Percentiles rank a stretch among this genome's conserved stretches.
phyloP scores from a whole-genome alignment of 2,113 vertebrate genomes.

The Haemorhous mexicanus region DNA sequence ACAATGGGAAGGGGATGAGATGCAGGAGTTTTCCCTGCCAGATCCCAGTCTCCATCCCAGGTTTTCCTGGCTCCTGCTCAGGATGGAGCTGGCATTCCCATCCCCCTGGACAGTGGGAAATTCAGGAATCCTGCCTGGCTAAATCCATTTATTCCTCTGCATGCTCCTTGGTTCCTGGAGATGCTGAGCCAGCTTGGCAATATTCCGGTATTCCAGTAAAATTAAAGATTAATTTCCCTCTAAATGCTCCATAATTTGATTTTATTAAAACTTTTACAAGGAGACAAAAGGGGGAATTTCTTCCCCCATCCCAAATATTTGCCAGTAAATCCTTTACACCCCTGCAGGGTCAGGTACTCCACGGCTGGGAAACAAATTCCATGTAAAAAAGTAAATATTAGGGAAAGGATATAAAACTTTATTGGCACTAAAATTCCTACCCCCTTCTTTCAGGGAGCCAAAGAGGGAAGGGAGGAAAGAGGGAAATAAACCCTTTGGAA shows the following conservation, averaged over 20 bases:
- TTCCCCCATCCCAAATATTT: not conserved
- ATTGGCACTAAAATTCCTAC: not conserved
- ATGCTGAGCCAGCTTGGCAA: not conserved
- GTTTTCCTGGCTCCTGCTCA: not conserved
- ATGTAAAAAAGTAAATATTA: not conserved
- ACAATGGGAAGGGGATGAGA: not conserved
- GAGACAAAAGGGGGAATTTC: not conserved
- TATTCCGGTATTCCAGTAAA: not conserved
- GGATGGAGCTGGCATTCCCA: not conserved
- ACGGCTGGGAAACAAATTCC: not conserved
- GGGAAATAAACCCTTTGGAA: not conserved
- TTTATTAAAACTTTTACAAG: slow-evolving; percentile 52
- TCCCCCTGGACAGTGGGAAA: not conserved
- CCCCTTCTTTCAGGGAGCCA: not conserved
- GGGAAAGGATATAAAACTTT: slow-evolving; percentile 14
- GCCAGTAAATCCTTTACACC: slow-evolving; percentile 14
- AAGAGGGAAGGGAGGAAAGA: not conserved
- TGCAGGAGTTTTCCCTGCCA: rapidly evolving
- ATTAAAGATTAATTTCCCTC: slow-evolving; percentile 33
- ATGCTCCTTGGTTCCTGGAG: not conserved
- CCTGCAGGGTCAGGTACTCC: not conserved
- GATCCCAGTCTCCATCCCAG: not conserved
- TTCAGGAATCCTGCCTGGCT: not conserved
- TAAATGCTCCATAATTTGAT: slow-evolving; percentile 21
- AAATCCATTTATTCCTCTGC: not conserved